Base-by-base conservation (phyloP, 2,797 vertebrate species). In the Enteromius fasciolatus region DNA sequence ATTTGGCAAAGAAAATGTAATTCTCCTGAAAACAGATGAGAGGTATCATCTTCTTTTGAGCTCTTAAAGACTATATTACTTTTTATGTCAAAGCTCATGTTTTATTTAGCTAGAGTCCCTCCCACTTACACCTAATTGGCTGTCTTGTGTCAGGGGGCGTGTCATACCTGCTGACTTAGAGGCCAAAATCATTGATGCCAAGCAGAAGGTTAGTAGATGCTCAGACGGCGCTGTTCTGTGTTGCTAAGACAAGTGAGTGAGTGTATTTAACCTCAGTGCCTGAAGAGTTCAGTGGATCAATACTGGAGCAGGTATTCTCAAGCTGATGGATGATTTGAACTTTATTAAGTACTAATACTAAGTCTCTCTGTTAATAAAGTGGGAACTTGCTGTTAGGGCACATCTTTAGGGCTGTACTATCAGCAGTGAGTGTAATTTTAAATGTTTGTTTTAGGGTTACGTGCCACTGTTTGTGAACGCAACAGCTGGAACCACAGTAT, bases 121-220 rank as follows among this genome's bases (percentile, higher is more conserved):
- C 25, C 18, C 25, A 33, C 41, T 70, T 73, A 36, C 15, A 41
- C 31, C 73, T 66, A 23, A 77, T 83, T 50, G 66, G 39, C 28
- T 79, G 11, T 23, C 15, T 74, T 87, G 59, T 91, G 86, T 81
- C 84, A 99, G 98, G 87, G 98, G 98, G 78, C 96, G 98, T 92
- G 96, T 99, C 87, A 98, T 99, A 92, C 98, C 98, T 86, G 94
- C 96, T 85, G 98, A 99, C 90, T 94, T 99, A 89, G 97, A 99
- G 87, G 95, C 96, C 72, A 99, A 98, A 93, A 96, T 99, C 93
- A 90, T 99, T 80, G 96, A 96, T 86, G 95, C 94, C 39, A 99
- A 98, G 90, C 97, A 99, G 92, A 99, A 99, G 95, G 98, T 99
- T 46, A 28, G 91, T 85, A 46, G 17, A 18, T 59, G 5, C 46